Percentiles rank a stretch among this genome's conserved stretches.
Conservation (phyloP, 2,888 invertebrate species). For the Gymnocheta viridis region DNA sequence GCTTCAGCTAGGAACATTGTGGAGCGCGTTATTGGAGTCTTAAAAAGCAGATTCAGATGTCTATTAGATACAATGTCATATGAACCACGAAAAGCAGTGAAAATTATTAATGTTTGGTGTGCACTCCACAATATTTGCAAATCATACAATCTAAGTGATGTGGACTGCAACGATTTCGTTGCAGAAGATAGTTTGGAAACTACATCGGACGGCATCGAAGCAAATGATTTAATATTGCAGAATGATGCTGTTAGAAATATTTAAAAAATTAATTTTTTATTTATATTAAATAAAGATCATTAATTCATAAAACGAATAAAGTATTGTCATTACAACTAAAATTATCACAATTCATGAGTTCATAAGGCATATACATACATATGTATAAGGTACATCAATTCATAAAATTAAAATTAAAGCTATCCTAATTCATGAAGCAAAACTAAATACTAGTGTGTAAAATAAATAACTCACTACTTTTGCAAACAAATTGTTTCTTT, state of each 20-base stretch:
- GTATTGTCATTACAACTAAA: too few relatives aligned
- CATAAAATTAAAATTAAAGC: too few relatives aligned
- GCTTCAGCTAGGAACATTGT: too few relatives aligned
- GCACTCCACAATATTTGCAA: conserved; percentile 11
- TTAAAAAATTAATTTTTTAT: background rate
- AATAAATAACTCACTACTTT: too few relatives aligned
- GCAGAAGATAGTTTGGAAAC: background rate
- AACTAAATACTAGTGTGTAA: too few relatives aligned
- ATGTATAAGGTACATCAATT: background rate
- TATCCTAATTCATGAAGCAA: too few relatives aligned
- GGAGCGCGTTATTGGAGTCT: too few relatives aligned
- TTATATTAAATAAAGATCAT: background rate
- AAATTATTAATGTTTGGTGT: conserved; percentile 22
- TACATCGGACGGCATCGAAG: background rate
- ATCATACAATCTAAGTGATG: background rate
- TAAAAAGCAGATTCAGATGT: too few relatives aligned
- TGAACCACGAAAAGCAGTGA: too few relatives aligned
- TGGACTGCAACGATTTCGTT: background rate
- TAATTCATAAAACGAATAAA: conserved; percentile 2
- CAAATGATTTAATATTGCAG: background rate
- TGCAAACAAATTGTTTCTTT: too few relatives aligned
- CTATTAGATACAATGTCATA: too few relatives aligned
- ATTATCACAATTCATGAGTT: background rate
- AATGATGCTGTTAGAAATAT: conserved; percentile 24
- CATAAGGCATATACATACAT: background rate